Percentiles rank a stretch among this genome's conserved stretches.
phyloP scores from a whole-genome alignment of 2,888 invertebrate genomes.

The Drosophila pseudotalamancana region DNA sequence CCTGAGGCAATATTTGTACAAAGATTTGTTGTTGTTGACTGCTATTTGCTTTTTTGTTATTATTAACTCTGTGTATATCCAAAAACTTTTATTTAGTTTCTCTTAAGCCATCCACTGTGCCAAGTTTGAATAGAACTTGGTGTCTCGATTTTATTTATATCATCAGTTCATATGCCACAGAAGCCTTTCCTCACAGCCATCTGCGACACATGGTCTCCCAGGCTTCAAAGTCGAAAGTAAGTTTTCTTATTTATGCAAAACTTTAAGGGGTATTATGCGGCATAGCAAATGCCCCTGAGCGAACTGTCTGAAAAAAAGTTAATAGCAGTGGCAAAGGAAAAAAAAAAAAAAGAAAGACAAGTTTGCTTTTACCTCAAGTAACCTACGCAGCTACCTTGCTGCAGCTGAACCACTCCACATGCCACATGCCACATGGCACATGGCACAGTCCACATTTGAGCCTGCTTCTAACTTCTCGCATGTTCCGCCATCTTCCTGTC shows the following conservation, averaged over 20 bases:
- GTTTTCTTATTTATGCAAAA: constrained; percentile 5
- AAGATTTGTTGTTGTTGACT: too few relatives aligned
- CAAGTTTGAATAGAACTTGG: too few relatives aligned
- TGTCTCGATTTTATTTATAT: neutral
- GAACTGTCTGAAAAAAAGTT: constrained; percentile 4
- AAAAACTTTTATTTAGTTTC: too few relatives aligned
- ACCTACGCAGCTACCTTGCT: constrained; percentile 23
- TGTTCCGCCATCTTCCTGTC: neutral
- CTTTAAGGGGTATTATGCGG: neutral
- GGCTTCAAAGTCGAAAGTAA: neutral
- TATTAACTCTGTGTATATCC: too few relatives aligned
- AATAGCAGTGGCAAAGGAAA: neutral
- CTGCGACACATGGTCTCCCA: neutral
- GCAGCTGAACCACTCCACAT: constrained; percentile 16
- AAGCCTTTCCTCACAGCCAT: neutral
- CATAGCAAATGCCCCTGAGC: neutral
- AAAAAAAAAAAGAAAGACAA: constrained; percentile 7
- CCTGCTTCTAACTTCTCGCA: constrained; percentile 22
- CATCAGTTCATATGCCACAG: too few relatives aligned
- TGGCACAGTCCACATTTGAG: constrained; percentile 6
- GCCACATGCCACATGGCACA: constrained; percentile 14
- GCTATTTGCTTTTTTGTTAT: neutral
- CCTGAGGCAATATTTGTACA: too few relatives aligned
- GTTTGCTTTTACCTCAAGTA: constrained; percentile 29
- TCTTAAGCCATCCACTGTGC: too few relatives aligned